phyloP scores from a whole-genome alignment of 2,888 invertebrate species.

The Plagiodera versicolora region DNA sequence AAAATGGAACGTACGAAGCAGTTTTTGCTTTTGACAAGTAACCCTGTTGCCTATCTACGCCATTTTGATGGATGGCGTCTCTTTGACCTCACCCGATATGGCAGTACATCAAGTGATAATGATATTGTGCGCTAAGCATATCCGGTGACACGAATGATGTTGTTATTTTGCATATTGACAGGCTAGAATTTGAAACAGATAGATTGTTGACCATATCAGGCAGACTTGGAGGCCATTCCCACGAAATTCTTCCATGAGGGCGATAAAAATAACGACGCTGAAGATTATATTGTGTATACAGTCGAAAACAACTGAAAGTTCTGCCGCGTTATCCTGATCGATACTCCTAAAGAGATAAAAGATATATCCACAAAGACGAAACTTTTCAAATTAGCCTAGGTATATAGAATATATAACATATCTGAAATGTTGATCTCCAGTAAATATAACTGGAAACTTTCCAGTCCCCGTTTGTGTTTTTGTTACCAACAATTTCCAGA shows the following conservation, averaged over 20 bases:
- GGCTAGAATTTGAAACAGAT: slow-evolving; percentile 10
- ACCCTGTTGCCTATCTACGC: slow-evolving; percentile 39
- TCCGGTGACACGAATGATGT: slow-evolving; percentile 32
- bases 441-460: slow-evolving; percentile 19
- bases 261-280: too few species aligned
- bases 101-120: slow-evolving; percentile 35
- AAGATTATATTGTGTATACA: too few species aligned
- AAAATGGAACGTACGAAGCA: slow-evolving; percentile 19
- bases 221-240: too few species aligned
- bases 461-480: slow-evolving; percentile 11
- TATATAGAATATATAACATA: slow-evolving; percentile 16
- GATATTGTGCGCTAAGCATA: slow-evolving; percentile 39
- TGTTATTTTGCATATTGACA: slow-evolving; percentile 13
- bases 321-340: too few species aligned
- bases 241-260: too few species aligned
- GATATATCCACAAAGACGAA: slow-evolving; percentile 10
- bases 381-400: slow-evolving; percentile 21
- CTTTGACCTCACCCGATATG: slow-evolving; percentile 41
- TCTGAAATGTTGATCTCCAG: slow-evolving; percentile 18
- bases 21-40: slow-evolving; percentile 38
- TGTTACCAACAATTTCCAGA: slow-evolving; percentile 18
- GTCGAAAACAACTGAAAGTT: too few species aligned
- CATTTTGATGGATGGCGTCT: slow-evolving; percentile 44
- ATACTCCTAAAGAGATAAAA: slow-evolving; percentile 6
- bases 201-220: not conserved